Percentiles rank a stretch among this genome's conserved stretches.
phyloP scores from a whole-genome alignment of 2,113 vertebrate species.

The Elaphurus davidianus region DNA sequence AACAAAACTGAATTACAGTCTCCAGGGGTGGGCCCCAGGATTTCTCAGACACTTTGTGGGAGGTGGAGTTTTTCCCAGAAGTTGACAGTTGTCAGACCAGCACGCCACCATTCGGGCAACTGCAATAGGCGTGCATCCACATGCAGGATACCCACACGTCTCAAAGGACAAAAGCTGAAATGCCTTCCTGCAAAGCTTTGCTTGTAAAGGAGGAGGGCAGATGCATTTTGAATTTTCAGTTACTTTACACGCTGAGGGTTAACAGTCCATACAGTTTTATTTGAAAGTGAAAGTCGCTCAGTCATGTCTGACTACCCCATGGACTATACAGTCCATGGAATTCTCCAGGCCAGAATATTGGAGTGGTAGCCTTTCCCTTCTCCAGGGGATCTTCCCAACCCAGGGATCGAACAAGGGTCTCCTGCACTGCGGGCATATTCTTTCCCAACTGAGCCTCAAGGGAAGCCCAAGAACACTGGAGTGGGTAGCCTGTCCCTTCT shows the following conservation, averaged over 20 bases:
- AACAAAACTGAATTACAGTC: background rate
- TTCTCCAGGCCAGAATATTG: background rate
- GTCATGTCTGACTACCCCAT: background rate
- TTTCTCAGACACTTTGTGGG: background rate
- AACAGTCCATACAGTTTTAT: background rate
- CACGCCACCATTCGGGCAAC: background rate
- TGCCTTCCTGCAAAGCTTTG: background rate
- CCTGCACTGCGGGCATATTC: background rate
- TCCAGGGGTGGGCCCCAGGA: background rate
- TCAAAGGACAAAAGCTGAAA: constrained; percentile 16
- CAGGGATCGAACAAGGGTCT: background rate
- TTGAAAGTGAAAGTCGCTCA: background rate
- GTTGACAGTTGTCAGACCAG: background rate
- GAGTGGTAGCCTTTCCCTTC: background rate
- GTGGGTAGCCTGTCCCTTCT: background rate
- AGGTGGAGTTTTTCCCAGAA: background rate
- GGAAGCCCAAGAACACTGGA: background rate
- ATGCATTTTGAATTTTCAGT: constrained; percentile 20
- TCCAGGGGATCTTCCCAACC: background rate
- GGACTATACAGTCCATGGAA: background rate
- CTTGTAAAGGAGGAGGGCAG: background rate
- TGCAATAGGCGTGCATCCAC: background rate
- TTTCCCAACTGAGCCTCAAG: background rate
- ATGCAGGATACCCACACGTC: background rate
- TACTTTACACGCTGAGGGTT: constrained; percentile 3